Evolutionary conservation across 2,797 vertebrate genomes (phyloP), one percentile per base, ranked within the genome.

Genomic region (Poeciliopsis presidionis): DNA sequence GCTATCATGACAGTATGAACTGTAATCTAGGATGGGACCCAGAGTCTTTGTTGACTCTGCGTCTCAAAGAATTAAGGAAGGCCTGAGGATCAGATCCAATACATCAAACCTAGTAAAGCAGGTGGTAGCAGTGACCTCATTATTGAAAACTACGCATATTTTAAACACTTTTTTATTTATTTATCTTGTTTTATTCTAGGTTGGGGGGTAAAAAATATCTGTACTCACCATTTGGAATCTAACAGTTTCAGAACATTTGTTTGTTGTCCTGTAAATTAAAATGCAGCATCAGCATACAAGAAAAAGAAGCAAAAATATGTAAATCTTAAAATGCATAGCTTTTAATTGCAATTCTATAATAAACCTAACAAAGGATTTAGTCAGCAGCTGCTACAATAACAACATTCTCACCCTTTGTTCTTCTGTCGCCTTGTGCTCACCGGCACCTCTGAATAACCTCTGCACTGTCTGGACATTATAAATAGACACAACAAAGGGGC

Each of bases 391-490:
- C 39, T 65, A 72, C 65, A 75, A 70, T 73, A 84, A 61, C n/a
- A 84, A 75, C 82, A 75, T 46, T 81, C 95, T 95, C 89, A 95
- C 94, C 94, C 84, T 91, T 89, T 85, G 85, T 84, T 92, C 83
- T 79, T 81, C 83, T 81, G 90, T 89, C 74, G 89, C 84, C 82
- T 87, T 86, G 82, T 77, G 80, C 84, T 79, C 85, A 59, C 86
- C 30, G 36, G 84, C 87, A 87, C 90, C 87, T 89, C 89, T 63
- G 88, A 94, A 73, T 93, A 93, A 93, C 92, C 92, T 88, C 90
- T 93, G 89, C 87, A 83, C 90, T 87, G 87, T 93, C 84, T 92
- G 88, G 81, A 84, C 81, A 81, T 87, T 95, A 95, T 94, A 95
- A 95, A 95, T 95, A 95, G 94, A 90, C 86, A 65, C 83, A 74